Percentiles rank a stretch among this genome's conserved stretches.
phyloP scores from a whole-genome alignment of 92 coral and sea anemone genomes.

The Epizoanthus fatuus region DNA sequence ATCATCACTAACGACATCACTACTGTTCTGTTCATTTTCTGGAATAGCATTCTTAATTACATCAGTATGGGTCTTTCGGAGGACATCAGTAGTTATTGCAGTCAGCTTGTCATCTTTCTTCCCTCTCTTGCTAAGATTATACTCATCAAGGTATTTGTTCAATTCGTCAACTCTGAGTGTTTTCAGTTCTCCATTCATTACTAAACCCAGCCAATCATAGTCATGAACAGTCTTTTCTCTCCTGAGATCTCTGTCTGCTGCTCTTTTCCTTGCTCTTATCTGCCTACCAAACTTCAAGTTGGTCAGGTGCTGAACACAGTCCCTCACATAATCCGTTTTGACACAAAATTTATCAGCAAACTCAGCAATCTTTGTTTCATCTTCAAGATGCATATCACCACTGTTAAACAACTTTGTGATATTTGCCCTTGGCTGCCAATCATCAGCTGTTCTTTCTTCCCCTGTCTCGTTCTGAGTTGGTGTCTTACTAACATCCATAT shows the following conservation, averaged over 20 bases:
- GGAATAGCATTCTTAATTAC: conserved; percentile 39
- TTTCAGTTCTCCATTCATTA: conserved; percentile 35
- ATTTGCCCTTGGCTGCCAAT: conserved; percentile 52
- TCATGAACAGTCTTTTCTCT: conserved; percentile 40
- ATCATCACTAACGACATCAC: conserved; percentile 19
- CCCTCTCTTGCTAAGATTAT: conserved; percentile 46
- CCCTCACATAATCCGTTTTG: conserved; percentile 32
- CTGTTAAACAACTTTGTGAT: conserved; percentile 39
- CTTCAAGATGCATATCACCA: conserved; percentile 41
- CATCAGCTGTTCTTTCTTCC: conserved; percentile 46
- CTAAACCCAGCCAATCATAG: conserved; percentile 60
- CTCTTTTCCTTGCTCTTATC: conserved; percentile 41
- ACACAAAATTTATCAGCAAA: conserved; percentile 37
- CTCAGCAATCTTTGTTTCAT: conserved; percentile 40
- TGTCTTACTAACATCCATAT: conserved; percentile 38
- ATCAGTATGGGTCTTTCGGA: conserved; percentile 40
- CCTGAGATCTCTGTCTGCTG: conserved; percentile 30
- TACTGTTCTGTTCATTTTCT: conserved; percentile 21
- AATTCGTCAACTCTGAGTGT: conserved; percentile 36
- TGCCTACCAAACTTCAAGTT: conserved; percentile 28
- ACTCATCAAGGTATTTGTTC: conserved; percentile 52
- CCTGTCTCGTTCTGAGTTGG: conserved; percentile 36
- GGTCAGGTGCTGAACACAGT: conserved; percentile 43
- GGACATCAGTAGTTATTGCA: conserved; percentile 43
- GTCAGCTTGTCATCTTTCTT: conserved; percentile 46